Evolutionary conservation across 35 echinoderm and acorn worm genomes (phyloP).

Genomic region (Strongylocentrotus purpuratus): DNA sequence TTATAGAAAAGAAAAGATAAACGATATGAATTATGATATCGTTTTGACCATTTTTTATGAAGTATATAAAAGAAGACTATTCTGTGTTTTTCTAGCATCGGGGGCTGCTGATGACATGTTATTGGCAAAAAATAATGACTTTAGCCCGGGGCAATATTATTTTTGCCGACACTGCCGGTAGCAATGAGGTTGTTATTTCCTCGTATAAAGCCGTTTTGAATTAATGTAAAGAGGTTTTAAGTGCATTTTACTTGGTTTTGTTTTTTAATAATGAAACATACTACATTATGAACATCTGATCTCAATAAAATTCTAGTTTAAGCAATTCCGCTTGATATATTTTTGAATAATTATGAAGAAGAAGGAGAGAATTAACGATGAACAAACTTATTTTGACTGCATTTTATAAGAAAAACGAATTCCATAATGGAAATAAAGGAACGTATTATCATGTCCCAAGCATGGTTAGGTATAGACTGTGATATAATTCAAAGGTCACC

Average conservation of each 20-base stretch:
- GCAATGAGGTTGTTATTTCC: constrained; percentile 17
- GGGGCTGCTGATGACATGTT: background rate
- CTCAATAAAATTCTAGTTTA: too few species aligned
- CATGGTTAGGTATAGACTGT: too few species aligned
- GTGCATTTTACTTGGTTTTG: background rate
- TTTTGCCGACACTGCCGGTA: constrained; percentile 1
- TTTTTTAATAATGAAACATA: background rate
- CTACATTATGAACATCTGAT: too few species aligned
- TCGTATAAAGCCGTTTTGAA: constrained; percentile 6
- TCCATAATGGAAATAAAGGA: too few species aligned
- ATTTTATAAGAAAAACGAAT: too few species aligned
- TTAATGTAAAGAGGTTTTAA: constrained; percentile 13
- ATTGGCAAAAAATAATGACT: constrained; percentile 13
- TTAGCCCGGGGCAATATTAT: background rate
- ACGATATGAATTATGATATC: background rate
- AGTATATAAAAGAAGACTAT: background rate
- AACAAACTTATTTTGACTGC: too few species aligned
- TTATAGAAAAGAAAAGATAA: background rate
- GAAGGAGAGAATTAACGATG: too few species aligned
- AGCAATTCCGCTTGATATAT: too few species aligned
- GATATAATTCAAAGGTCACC: too few species aligned
- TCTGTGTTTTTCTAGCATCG: background rate
- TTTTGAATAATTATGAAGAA: too few species aligned
- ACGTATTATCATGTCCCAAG: too few species aligned
- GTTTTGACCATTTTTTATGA: background rate